Base-by-base conservation (phyloP, 1,140 invertebrate species). In the Sarcophaga bullata region DNA sequence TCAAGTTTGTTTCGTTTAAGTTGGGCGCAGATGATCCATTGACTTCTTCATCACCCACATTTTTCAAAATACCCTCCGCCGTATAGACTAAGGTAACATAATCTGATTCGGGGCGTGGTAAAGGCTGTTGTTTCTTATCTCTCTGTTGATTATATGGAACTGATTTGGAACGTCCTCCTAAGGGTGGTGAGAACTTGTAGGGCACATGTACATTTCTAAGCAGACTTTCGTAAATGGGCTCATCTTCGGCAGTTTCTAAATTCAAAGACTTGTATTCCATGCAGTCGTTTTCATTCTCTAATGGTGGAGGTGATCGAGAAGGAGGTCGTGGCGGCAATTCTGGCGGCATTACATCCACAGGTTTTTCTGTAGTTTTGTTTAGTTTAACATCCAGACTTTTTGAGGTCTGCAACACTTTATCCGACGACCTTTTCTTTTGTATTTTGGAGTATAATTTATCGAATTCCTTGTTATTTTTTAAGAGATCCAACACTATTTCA, bases 381-480 rank as follows among this genome's bases (percentile, higher is more conserved):
- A n/a, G 37, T 68, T 81, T 81, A 47, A 68, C 15, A n/a, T 81
- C 84, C 81, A 58, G 49, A 82, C 72, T 81, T 80, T 50, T 73
- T 0, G 73, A 54, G 3, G 50, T 50, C 25, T 46, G n/a, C 8
- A 37, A 6, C 54, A 46, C 37, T 19, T 85, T 86, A 3, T 88
- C 88, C 5, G 86, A 83, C 1, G 81, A 82, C 8, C 93, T 85
- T 90, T 94, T 89, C 91, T 91, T 84, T 92, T 90, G 86, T 94
- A 95, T 72, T 86, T 94, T 94, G 80, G 94, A 95, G 13, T 96
- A 90, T 25, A 96, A 92, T 82, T 94, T 94, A 84, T 96, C 95
- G 83, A 97, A 96, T 84, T 96, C 95, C 85, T 95, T 93, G 86
- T 95, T 96, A 86, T 96, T 94, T 93, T 96, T 95, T 3, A 97